Base-by-base conservation (phyloP, 2,797 vertebrate genomes). In the Scomberomorus guttatus region DNA sequence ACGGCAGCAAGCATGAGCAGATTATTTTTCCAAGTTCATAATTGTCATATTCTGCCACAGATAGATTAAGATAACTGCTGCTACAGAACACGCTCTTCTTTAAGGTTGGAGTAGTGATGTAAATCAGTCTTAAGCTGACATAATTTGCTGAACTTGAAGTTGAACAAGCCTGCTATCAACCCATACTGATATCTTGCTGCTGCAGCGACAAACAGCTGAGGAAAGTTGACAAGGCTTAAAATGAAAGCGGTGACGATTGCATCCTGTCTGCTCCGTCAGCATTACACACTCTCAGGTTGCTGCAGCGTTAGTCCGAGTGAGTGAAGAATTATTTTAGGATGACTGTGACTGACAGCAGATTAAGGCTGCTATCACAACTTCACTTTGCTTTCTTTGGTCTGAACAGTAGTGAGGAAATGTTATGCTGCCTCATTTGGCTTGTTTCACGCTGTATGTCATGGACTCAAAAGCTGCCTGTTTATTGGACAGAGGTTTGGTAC, bases 221-320 rank as follows among this genome's bases (percentile, higher is more conserved):
- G 25, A 42, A 32, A 25, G 22, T 68, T 9, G 24, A 39, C 39
- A 4, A 2, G 2, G 6, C 4, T 32, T 3, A 15, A 50, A 32
- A 32, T 13, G 27, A 50, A 37, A 46, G 15, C 18, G 3, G 44
- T 8, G 32, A 34, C 37, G 50, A 55, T 42, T 0, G 1, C 56
- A 62, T 62, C 50, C 29, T 27, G 67, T 39, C 62, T 29, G 62
- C 18, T 73, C 20, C 39, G 48, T 66, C 72, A 56, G 27, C 46
- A 25, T 15, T 25, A 15, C 54, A 24, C 10, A 24, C n/a, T 3
- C 24, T 22, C 42, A 42, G 1, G 12, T 3, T 42, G 29, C 42
- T 20, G 22, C 44, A 32, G 34, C 15, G 14, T 59, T 8, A 39
- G 37, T 37, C 42, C 8, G n/a, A 32, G 5, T 5, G 1, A 6